phyloP scores from a whole-genome alignment of 2,888 invertebrate genomes.

The Hesperia comma region DNA sequence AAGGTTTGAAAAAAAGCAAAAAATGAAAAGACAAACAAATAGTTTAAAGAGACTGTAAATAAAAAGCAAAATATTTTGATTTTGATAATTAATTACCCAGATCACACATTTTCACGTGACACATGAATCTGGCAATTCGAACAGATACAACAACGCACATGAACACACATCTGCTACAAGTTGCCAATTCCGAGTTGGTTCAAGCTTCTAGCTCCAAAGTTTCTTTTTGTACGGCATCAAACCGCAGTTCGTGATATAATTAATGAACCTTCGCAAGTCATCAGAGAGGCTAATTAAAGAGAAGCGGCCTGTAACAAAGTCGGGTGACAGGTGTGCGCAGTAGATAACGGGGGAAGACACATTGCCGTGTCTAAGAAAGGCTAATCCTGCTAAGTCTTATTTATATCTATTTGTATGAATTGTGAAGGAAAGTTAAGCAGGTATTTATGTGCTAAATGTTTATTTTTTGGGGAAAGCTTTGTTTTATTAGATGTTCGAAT shows the following conservation, averaged over 20 bases:
- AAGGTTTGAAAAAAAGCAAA: too few species aligned
- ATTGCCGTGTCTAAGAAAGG: slow-evolving; percentile 55
- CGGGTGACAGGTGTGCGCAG: slow-evolving; percentile 66
- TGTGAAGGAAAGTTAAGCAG: slow-evolving; percentile 22
- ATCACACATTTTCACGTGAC: neutral
- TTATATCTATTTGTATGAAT: slow-evolving; percentile 32
- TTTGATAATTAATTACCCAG: neutral
- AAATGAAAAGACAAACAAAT: too few species aligned
- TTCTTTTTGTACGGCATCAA: slow-evolving; percentile 50
- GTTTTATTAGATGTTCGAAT: too few species aligned
- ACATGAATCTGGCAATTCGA: slow-evolving; percentile 5
- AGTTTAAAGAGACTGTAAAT: too few species aligned
- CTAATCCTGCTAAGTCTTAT: slow-evolving; percentile 47
- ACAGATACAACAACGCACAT: slow-evolving; percentile 16
- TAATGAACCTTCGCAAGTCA: slow-evolving; percentile 69
- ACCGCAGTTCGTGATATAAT: slow-evolving; percentile 67
- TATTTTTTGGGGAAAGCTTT: neutral
- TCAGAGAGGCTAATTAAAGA: slow-evolving; percentile 70
- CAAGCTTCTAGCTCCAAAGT: slow-evolving; percentile 13
- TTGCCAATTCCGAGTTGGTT: slow-evolving; percentile 23
- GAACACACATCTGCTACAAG: slow-evolving; percentile 25
- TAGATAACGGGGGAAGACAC: slow-evolving; percentile 60
- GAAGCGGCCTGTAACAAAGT: slow-evolving; percentile 64
- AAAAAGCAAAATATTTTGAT: neutral
- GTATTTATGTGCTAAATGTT: slow-evolving; percentile 3